Conservation (phyloP, 1,140 invertebrate species). For the Hermetia illucens region DNA sequence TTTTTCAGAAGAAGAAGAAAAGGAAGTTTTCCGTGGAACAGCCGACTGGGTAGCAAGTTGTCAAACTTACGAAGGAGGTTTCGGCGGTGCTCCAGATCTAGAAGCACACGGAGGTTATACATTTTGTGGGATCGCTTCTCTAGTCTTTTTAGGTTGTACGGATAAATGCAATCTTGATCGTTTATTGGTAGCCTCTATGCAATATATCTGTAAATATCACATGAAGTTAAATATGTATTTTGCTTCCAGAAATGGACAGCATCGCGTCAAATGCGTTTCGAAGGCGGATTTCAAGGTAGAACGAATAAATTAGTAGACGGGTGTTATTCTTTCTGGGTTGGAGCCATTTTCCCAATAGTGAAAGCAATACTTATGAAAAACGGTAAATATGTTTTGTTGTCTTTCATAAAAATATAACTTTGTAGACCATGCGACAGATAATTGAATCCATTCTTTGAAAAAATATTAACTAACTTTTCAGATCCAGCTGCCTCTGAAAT, state of each 20-base stretch:
- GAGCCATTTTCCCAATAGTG: conserved; percentile 71
- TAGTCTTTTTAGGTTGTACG: conserved; percentile 70
- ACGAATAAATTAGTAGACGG: conserved; percentile 98
- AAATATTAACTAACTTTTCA: conserved; percentile 4
- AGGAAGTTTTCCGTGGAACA: conserved; percentile 68
- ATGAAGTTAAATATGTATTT: conserved; percentile 7
- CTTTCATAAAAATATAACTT: conserved; percentile 2
- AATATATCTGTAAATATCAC: conserved; percentile 5
- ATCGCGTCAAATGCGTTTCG: conserved; percentile 78
- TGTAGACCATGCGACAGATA: background rate
- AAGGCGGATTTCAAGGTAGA: conserved; percentile 88
- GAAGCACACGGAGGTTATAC: conserved; percentile 98
- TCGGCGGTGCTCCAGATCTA: conserved; percentile 83
- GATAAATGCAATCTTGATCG: conserved; percentile 63
- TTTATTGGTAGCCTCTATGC: conserved; percentile 43
- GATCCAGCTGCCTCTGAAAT: too few species aligned
- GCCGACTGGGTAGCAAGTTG: conserved; percentile 85
- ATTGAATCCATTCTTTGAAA: background rate
- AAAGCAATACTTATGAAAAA: conserved; percentile 39
- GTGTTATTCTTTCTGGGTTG: conserved; percentile 99
- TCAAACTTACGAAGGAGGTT: conserved; percentile 98
- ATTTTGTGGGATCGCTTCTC: conserved; percentile 86
- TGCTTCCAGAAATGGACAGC: conserved; percentile 59
- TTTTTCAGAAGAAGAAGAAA: conserved; percentile 41
- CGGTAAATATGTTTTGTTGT: too few species aligned